Conservation (phyloP, 2,113 vertebrate genomes). For the Petromus typicus region DNA sequence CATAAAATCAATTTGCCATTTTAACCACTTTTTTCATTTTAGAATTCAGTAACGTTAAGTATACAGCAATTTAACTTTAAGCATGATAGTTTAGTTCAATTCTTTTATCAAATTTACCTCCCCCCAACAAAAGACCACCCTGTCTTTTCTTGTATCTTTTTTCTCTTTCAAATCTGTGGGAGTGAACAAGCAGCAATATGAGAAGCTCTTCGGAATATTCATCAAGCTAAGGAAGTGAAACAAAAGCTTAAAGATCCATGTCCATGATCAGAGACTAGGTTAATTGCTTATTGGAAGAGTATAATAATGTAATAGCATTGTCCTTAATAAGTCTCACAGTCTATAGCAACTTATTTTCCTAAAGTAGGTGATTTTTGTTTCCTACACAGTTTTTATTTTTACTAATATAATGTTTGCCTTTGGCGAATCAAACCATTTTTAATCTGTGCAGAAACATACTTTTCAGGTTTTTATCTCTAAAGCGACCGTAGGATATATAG, state of each 20-base stretch:
- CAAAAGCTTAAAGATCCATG: conserved; percentile 77
- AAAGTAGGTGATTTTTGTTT: background rate
- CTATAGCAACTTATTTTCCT: background rate
- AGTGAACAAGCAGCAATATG: background rate
- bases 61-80: conserved; percentile 1
- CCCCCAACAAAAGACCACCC: background rate
- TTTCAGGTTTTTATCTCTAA: conserved; percentile 15
- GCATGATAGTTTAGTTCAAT: background rate
- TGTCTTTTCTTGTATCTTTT: background rate
- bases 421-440: conserved; percentile 9
- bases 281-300: background rate
- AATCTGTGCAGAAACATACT: background rate
- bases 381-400: conserved; percentile 2
- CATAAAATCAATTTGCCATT: background rate
- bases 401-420: background rate
- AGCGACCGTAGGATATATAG: background rate
- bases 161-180: background rate
- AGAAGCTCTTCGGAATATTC: conserved; percentile 57
- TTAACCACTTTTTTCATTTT: background rate
- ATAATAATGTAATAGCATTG: background rate
- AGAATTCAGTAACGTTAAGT: background rate
- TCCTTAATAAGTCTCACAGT: background rate
- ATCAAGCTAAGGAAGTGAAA: conserved; percentile 78
- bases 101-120: background rate
- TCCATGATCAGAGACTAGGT: conserved; percentile 11